Percentiles rank a stretch among this genome's conserved stretches.
Conservation (phyloP, 2,113 vertebrate species). For the Microcebus lehilahytsara region DNA sequence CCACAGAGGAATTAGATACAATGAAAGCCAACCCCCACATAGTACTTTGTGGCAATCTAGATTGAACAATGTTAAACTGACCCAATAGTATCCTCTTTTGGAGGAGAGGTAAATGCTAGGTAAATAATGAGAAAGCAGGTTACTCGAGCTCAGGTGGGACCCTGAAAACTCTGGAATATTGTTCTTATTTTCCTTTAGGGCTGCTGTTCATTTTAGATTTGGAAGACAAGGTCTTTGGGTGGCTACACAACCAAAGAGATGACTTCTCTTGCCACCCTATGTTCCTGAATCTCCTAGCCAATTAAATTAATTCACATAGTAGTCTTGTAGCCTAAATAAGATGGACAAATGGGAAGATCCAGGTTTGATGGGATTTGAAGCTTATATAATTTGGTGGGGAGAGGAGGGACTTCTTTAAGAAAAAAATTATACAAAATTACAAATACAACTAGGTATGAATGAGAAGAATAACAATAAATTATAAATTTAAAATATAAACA, state of each 20-base stretch:
- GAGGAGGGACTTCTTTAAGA: neutral
- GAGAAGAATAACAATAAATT: neutral
- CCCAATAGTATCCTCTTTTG: neutral
- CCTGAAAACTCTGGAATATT: neutral
- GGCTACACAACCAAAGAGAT: neutral
- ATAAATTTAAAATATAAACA: neutral
- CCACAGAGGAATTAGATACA: neutral
- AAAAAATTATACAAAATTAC: neutral
- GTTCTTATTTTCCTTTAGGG: neutral
- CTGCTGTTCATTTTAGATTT: neutral
- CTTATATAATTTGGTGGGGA: neutral
- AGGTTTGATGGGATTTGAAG: neutral
- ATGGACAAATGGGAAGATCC: neutral
- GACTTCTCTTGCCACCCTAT: neutral
- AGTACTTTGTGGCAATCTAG: neutral
- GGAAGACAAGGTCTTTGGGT: neutral
- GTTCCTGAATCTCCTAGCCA: neutral
- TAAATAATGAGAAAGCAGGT: neutral
- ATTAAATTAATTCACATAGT: neutral
- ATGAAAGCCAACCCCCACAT: neutral
- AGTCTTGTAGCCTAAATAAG: neutral
- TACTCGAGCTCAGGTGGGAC: neutral
- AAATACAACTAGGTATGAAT: neutral
- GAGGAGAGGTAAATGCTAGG: neutral
- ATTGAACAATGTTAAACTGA: neutral